Percentiles rank a stretch among this genome's conserved stretches.
These are phyloP conservation scores for Pyrocephalus nanus DNA, from an alignment of 2,797 vertebrate genomes.

Conservation along the genomic window DNA sequence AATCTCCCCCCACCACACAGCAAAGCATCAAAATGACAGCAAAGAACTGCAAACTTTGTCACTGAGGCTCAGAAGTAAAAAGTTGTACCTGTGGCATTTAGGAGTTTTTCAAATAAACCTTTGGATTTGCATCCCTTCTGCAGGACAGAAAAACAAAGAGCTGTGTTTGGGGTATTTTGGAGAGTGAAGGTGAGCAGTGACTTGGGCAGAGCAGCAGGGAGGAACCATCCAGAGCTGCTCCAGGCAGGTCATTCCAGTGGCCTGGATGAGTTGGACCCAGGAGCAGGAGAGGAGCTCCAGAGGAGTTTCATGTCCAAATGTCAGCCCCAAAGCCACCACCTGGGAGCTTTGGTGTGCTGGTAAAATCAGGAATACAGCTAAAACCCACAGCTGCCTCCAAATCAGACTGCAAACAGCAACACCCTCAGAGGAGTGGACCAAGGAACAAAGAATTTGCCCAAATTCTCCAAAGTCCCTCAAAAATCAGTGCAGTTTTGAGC, in stretches of 20 bases:
- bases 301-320: not conserved
- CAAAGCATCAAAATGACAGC: not conserved
- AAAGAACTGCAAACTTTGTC: not conserved
- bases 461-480: not conserved
- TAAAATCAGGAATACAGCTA: not conserved
- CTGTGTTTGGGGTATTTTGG: not conserved
- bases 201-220: not conserved
- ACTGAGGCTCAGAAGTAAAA: not conserved
- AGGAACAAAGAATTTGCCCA: not conserved
- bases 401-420: not conserved
- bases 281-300: not conserved
- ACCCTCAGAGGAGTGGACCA: not conserved
- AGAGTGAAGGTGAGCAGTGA: not conserved
- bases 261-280: not conserved
- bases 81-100: not conserved
- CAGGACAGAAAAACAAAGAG: not conserved
- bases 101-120: not conserved
- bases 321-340: not conserved
- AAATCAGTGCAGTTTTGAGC: not conserved
- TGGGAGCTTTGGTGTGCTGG: not conserved
- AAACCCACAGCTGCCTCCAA: not conserved
- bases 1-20: not conserved
- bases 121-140: not conserved
- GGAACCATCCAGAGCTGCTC: not conserved
- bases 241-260: not conserved